Base-by-base conservation (phyloP, 1,140 invertebrate genomes). In the Bombus superbus region DNA sequence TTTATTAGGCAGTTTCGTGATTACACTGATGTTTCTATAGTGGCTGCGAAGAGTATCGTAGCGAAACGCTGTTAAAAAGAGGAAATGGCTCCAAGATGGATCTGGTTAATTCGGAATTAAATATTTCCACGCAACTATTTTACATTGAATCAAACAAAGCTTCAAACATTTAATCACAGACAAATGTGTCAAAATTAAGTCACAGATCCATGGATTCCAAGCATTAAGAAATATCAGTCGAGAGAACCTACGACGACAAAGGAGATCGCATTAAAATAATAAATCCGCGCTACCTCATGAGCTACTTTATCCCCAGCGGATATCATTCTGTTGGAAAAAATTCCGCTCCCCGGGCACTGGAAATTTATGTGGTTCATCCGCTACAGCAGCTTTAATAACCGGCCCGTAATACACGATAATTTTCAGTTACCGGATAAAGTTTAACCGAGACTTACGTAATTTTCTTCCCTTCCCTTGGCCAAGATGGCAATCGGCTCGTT, bases 401-500 rank as follows among this genome's bases (percentile, higher is more conserved):
- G n/a, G 3, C 40, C 6, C 25, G 53, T 81, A 74, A 78, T 80
- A 59, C 86, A 57, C 62, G 44, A 59, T 85, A 88, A 89, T 88
- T 73, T 89, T 85, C 87, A 81, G 78, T 73, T 66, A 13, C 47
- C 25, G 73, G 38, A 18, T 72, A 40, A 75, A 71, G 57, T 38
- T 72, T 66, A 44, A 25, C 62, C 28, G 66, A 59, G 59, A 73
- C 77, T 62, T 6, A 28, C 40, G 86, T 78, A 78, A 85, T 89
- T 89, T 59, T 78, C 82, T 28, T 85, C 44, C 72, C 62, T 22
- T 32, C 40, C 22, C 40, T 69, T 32, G 47, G 66, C 9, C 77
- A 32, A 85, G 83, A 89, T 81, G 69, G 73, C 84, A 81, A 85
- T 88, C 88, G 82, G 59, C 83, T 85, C 66, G 57, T 89, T 89